Evolutionary conservation across 2,113 vertebrate genomes (phyloP), one percentile per base, ranked within the genome.

Genomic region (Glaucomys volans): DNA sequence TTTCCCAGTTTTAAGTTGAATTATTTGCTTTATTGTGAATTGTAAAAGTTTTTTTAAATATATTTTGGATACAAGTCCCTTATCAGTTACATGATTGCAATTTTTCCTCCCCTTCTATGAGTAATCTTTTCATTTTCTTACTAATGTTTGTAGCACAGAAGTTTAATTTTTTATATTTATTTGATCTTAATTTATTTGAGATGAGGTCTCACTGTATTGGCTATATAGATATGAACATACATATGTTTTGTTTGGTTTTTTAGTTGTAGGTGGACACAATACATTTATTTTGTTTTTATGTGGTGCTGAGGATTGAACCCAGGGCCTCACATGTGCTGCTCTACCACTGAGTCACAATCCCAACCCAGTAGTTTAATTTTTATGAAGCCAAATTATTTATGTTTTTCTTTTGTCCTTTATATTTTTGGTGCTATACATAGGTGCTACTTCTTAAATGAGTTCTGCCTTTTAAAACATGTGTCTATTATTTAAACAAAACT

Each of bases 401-500:
- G 90, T 80, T 91, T 91, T 94, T 69, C 17, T 90, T 74, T 69
- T 42, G 8, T 79, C n/a, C 8, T 13, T 92, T 47, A 42, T 50
- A 4, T 6, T 79, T 94, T 69, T 35, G 17, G 32, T 40, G 0
- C 71, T 11, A 26, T 26, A 7, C 30, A n/a, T 47, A 95, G 62
- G 16, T 8, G 59, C 66, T 88, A 50, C 14, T 91, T 95, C 44
- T 90, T 92, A 92, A 92, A 87, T 80, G 42, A 40, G 20, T 24
- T 88, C 64, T 93, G 79, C 35, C 35, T 64, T 96, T 95, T 89
- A 66, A 95, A 82, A 67, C 12, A 16, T 47, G 18, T 80, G 28
- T 44, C 52, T 76, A 62, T 47, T 86, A 79, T 42, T 89, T 83
- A 83, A 72, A 90, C 12, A 79, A 87, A 79, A 87, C 20, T 26